Evolutionary conservation across 37 sponge, comb jelly and placozoan species (phyloP).

Genomic region (Diacarnus erythraeanus): DNA sequence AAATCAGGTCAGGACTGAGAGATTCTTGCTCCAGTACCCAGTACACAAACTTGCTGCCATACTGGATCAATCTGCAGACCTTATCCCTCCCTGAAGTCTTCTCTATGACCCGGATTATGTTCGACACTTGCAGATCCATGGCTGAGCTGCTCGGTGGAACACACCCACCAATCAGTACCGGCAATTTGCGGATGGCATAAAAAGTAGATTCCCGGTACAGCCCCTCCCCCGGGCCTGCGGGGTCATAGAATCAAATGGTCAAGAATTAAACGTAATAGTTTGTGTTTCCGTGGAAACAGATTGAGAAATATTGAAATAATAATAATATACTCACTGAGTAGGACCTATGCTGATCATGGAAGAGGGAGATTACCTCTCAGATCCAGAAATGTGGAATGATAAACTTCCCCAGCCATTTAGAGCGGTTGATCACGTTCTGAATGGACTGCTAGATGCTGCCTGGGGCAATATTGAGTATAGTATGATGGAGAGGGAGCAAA

Average conservation of each 20-base stretch:
- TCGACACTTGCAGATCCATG: constrained; percentile 7
- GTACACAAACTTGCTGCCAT: constrained; percentile 54
- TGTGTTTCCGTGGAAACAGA: not conserved
- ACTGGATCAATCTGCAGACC: constrained; percentile 78
- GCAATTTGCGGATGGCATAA: not conserved
- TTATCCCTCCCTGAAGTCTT: constrained; percentile 73
- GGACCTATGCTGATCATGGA: no score
- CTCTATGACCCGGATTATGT: constrained; percentile 40
- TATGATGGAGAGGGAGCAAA: constrained; percentile 17
- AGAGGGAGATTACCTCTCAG: constrained; percentile 62
- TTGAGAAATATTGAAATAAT: not conserved
- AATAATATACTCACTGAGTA: not conserved
- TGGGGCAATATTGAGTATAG: constrained; percentile 36
- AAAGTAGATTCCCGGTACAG: no score
- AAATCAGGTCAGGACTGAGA: constrained; percentile 24
- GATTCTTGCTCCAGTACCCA: constrained; percentile 43
- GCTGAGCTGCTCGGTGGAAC: not conserved
- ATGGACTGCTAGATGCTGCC: constrained; percentile 30
- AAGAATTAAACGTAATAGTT: no score
- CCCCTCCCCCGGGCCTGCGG: no score
- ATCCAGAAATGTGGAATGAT: constrained; percentile 66
- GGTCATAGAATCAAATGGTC: no score
- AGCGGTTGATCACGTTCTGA: constrained; percentile 51
- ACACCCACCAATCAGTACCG: not conserved
- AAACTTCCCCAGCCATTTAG: constrained; percentile 72